Evolutionary conservation across 2,797 vertebrate genomes (phyloP).

Genomic region (Fistularia commersonii): DNA sequence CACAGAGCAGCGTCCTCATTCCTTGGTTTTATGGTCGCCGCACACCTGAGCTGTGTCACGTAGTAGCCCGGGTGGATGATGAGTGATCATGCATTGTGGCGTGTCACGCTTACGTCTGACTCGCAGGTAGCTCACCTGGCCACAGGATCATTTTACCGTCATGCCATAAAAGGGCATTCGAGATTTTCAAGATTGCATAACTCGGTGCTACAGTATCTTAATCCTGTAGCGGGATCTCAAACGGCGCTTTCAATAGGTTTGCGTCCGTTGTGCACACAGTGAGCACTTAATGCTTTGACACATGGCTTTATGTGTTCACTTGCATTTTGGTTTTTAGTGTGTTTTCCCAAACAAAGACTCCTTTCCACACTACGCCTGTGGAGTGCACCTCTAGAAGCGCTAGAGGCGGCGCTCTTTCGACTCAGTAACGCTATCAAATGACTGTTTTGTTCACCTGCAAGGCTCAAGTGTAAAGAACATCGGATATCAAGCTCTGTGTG

Average conservation of each 20-base stretch:
- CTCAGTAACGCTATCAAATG: slow-evolving; percentile 31
- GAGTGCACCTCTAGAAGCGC: slow-evolving; percentile 7
- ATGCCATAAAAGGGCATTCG: slow-evolving; percentile 1
- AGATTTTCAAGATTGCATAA: not conserved
- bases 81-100: slow-evolving; percentile 8
- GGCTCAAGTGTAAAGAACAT: slow-evolving; percentile 9
- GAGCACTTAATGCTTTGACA: too few species aligned
- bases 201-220: too few species aligned
- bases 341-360: too few species aligned
- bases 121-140: slow-evolving; percentile 16
- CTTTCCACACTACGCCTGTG: too few species aligned
- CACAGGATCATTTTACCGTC: not conserved
- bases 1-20: slow-evolving; percentile 8
- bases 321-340: too few species aligned
- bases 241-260: too few species aligned
- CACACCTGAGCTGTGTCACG: slow-evolving; percentile 13
- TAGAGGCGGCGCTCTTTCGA: slow-evolving; percentile 4
- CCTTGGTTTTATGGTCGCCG: slow-evolving; percentile 4
- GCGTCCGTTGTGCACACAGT: too few species aligned
- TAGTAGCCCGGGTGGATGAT: slow-evolving; percentile 5
- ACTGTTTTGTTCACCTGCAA: slow-evolving; percentile 37
- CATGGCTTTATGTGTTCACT: too few species aligned
- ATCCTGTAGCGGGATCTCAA: too few species aligned
- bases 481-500: slow-evolving; percentile 1
- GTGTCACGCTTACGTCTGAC: slow-evolving; percentile 1